phyloP scores from a whole-genome alignment of 2,888 invertebrate species.

The Melinaea menophilus region DNA sequence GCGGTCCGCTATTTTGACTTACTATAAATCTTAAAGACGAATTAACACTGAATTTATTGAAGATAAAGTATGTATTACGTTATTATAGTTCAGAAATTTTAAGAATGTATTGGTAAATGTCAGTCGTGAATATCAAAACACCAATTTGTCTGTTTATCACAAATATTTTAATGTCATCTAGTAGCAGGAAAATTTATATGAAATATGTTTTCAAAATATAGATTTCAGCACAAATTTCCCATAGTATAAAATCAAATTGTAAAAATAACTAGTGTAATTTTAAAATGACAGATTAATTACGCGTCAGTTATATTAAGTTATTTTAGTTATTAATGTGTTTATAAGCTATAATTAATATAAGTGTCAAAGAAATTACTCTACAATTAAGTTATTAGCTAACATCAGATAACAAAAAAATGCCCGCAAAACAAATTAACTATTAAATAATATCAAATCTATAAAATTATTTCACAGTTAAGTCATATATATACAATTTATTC shows the following conservation, averaged over 20 bases:
- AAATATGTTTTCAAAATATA: too few species aligned
- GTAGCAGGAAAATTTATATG: not conserved
- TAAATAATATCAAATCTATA: too few species aligned
- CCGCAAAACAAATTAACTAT: too few species aligned
- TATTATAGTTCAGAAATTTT: not conserved
- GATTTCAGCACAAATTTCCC: too few species aligned
- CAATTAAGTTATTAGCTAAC: constrained; percentile 14
- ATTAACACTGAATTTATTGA: constrained; percentile 18
- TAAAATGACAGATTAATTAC: constrained; percentile 1
- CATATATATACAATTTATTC: not conserved
- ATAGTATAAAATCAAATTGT: too few species aligned
- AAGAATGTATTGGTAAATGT: constrained; percentile 22
- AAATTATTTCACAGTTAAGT: too few species aligned
- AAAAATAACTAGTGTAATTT: not conserved
- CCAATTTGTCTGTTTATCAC: constrained; percentile 27
- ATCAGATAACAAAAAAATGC: too few species aligned
- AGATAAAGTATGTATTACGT: not conserved
- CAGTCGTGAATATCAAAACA: constrained; percentile 30
- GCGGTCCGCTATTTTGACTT: constrained; percentile 25
- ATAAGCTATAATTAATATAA: constrained; percentile 13
- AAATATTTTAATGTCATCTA: constrained; percentile 14
- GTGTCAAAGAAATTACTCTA: constrained; percentile 20
- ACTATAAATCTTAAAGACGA: constrained; percentile 28
- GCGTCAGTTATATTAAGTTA: not conserved
- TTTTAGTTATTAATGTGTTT: constrained; percentile 1